These are phyloP conservation scores for Hyla sarda DNA, from an alignment of 2,113 vertebrate genomes.

Conservation along the genomic window DNA sequence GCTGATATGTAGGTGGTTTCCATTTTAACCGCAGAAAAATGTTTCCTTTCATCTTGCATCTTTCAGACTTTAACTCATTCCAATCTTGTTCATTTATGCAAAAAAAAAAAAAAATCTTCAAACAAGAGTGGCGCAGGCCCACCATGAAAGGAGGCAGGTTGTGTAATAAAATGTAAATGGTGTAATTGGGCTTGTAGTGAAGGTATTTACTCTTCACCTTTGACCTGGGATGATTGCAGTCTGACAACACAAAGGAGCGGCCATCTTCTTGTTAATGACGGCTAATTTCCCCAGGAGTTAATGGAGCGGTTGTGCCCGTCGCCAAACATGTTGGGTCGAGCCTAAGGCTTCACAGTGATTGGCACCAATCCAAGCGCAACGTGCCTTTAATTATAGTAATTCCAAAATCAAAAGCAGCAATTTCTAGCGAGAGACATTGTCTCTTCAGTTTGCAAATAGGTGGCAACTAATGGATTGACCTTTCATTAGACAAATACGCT, in stretches of 20 bases:
- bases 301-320: conserved; percentile 70
- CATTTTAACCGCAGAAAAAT: background rate
- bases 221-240: conserved; percentile 72
- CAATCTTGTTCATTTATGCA: conserved; percentile 70
- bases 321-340: conserved; percentile 64
- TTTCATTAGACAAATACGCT: conserved; percentile 71
- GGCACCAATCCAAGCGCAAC: conserved; percentile 72
- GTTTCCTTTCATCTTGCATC: background rate
- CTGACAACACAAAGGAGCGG: conserved; percentile 74
- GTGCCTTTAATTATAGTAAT: conserved; percentile 76
- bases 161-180: conserved; percentile 77
- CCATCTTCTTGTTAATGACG: conserved; percentile 72
- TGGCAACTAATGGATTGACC: conserved; percentile 66
- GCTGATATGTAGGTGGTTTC: conserved; percentile 11
- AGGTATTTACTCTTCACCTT: conserved; percentile 78
- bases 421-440: conserved; percentile 68
- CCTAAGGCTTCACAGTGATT: conserved; percentile 69
- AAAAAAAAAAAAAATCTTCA: conserved; percentile 49
- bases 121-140: conserved; percentile 67
- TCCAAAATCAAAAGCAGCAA: conserved; percentile 69
- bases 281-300: conserved; percentile 73
- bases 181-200: conserved; percentile 76
- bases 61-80: conserved; percentile 41
- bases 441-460: conserved; percentile 72
- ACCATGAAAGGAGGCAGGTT: conserved; percentile 71